These are phyloP conservation scores for Drepana arcuata DNA, from an alignment of 1,140 invertebrate genomes.

Conservation along the genomic window DNA sequence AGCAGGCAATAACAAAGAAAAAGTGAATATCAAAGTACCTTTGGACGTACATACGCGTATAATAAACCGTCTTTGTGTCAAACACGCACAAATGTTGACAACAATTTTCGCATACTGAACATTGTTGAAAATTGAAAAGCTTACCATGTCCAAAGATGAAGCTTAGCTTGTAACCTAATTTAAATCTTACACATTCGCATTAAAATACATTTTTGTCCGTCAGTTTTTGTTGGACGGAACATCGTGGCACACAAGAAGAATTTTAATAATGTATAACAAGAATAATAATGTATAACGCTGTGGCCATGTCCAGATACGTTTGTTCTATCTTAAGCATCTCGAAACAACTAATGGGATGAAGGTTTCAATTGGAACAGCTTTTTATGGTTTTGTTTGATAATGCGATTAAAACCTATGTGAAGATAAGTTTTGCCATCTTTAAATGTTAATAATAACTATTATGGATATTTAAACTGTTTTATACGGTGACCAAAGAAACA, in stretches of 20 bases:
- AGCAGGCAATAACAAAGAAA: slow-evolving; percentile 11
- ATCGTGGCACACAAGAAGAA: slow-evolving; percentile 20
- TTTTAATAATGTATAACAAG: slow-evolving; percentile 27
- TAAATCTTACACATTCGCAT: neutral
- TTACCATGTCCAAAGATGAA: slow-evolving; percentile 21
- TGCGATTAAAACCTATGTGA: too few relatives aligned
- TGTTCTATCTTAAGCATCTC: too few relatives aligned
- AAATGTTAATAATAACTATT: too few relatives aligned
- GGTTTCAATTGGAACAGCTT: too few relatives aligned
- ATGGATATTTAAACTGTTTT: too few relatives aligned
- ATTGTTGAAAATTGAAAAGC: slow-evolving; percentile 36
- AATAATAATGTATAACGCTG: neutral
- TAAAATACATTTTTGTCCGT: too few relatives aligned
- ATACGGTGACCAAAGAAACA: too few relatives aligned
- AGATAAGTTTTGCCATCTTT: too few relatives aligned
- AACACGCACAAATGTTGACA: slow-evolving; percentile 32
- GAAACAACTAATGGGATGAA: too few relatives aligned
- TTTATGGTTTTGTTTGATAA: too few relatives aligned
- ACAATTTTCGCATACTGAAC: slow-evolving; percentile 38
- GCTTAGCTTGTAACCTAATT: neutral
- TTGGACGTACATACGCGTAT: slow-evolving; percentile 7
- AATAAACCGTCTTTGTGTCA: slow-evolving; percentile 14
- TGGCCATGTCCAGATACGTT: neutral
- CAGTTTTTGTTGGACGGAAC: neutral
- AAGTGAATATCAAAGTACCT: slow-evolving; percentile 14